Conservation (phyloP, 2,113 vertebrate genomes). For the Dendropsophus ebraccatus region DNA sequence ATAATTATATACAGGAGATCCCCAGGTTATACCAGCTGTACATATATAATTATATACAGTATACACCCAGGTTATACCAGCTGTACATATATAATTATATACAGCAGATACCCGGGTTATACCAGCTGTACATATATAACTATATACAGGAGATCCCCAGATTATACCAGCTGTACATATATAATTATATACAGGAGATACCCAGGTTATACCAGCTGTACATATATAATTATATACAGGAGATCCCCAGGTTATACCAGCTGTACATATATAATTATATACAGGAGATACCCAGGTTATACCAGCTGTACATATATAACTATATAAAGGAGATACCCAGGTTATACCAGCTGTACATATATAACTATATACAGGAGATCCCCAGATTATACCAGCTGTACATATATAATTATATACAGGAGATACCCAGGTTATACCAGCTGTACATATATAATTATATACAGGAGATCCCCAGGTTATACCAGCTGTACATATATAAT, state of each 20-base stretch:
- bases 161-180: background rate
- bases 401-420: background rate
- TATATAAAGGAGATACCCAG: background rate
- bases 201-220: background rate
- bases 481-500: background rate
- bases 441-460: background rate
- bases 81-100: background rate
- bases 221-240: background rate
- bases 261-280: background rate
- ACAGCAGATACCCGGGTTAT: background rate
- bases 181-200: background rate
- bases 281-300: too few relatives aligned
- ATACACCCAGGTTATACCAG: background rate
- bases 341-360: background rate
- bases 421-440: background rate
- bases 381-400: background rate
- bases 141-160: background rate
- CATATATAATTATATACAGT: background rate
- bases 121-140: background rate
- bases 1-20: background rate
- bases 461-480: background rate
- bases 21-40: too few relatives aligned
- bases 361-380: background rate
- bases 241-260: background rate
- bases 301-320: too few relatives aligned